phyloP scores from a whole-genome alignment of 2,797 vertebrate genomes.

The Prionace glauca region DNA sequence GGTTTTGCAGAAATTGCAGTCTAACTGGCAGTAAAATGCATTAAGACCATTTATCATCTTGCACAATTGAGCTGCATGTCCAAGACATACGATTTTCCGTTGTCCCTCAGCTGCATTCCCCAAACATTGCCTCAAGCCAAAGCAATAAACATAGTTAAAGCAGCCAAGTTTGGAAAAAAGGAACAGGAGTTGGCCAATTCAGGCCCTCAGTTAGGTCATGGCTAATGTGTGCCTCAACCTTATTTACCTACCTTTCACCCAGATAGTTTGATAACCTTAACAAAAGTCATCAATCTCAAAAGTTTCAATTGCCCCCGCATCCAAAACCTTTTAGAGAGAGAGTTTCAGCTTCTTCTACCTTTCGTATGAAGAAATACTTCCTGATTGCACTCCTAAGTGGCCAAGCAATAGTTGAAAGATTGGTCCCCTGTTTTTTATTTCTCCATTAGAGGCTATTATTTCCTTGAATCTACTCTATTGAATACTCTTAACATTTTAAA shows the following conservation, averaged over 20 bases:
- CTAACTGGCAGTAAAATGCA: not conserved
- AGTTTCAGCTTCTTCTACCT: not conserved
- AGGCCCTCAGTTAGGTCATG: not conserved
- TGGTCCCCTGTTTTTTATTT: not conserved
- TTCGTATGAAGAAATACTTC: not conserved
- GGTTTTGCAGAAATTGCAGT: not conserved
- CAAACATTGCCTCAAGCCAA: not conserved
- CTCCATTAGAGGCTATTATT: not conserved
- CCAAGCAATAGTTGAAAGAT: not conserved
- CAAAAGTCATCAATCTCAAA: not conserved
- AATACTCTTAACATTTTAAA: not conserved
- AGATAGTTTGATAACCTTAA: not conserved
- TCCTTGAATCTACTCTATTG: not conserved
- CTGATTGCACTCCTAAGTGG: not conserved
- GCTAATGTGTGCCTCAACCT: not conserved
- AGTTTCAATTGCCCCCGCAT: not conserved
- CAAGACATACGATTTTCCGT: not conserved
- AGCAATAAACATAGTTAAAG: not conserved
- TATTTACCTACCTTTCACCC: not conserved
- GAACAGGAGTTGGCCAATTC: not conserved
- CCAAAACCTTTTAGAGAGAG: not conserved
- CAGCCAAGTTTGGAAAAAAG: not conserved
- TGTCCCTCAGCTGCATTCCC: slow-evolving; percentile 1
- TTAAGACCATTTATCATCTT: not conserved
- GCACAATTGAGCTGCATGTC: not conserved